A percentile compares a stretch with the other conserved stretches of the same genome.
Conservation (phyloP, 1,140 invertebrate species). For the Papilio helenus region DNA sequence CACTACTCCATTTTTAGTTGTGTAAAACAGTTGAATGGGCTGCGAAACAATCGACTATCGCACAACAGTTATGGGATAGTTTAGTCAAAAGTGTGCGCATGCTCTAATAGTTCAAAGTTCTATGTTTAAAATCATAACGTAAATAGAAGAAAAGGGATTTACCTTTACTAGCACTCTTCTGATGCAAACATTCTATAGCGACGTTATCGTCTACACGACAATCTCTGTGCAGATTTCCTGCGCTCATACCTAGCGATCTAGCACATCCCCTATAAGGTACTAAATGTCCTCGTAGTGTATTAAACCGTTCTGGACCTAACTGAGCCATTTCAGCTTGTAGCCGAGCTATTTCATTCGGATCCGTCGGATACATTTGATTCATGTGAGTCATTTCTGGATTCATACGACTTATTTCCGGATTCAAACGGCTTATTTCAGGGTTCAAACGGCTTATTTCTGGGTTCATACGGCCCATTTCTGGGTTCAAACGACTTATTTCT, state of each 20-base stretch:
- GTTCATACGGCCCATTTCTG: constrained; percentile 46
- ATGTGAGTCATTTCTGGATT: constrained; percentile 53
- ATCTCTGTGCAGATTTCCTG: constrained; percentile 65
- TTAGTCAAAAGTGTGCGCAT: too few relatives aligned
- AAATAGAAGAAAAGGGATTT: constrained; percentile 24
- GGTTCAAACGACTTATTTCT: constrained; percentile 51
- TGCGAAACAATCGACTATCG: too few relatives aligned
- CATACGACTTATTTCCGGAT: constrained; percentile 55
- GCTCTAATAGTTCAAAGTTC: too few relatives aligned
- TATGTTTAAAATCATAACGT: background rate
- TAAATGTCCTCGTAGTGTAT: constrained; percentile 70
- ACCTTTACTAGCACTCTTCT: constrained; percentile 73
- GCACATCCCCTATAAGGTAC: constrained; percentile 69
- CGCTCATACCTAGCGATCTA: constrained; percentile 62
- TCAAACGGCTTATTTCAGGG: constrained; percentile 54
- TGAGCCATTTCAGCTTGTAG: constrained; percentile 57
- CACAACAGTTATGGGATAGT: too few relatives aligned
- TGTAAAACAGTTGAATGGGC: too few relatives aligned
- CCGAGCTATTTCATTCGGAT: constrained; percentile 56
- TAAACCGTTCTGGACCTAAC: constrained; percentile 65
- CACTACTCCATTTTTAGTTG: too few relatives aligned
- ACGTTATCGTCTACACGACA: constrained; percentile 64
- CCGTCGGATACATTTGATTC: constrained; percentile 61
- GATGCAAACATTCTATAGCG: constrained; percentile 70
- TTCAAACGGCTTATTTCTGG: constrained; percentile 55